Base-by-base conservation (phyloP, 2,888 invertebrate genomes). In the Aromia moschata region DNA sequence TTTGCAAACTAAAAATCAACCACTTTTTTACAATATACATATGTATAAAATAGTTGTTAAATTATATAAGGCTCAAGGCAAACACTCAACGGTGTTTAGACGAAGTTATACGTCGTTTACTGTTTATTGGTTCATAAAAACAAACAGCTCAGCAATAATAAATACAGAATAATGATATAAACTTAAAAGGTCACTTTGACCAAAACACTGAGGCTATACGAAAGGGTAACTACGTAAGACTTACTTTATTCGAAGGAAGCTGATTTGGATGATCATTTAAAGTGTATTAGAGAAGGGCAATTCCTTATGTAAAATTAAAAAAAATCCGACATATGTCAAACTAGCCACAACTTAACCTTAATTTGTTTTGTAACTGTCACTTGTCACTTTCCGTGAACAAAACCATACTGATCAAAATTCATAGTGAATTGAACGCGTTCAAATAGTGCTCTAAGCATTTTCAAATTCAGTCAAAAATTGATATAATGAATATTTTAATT, bases 261-360 rank as follows among this genome's bases (percentile, higher is more conserved):
- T 33, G 33, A 10, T 3, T 11, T 33, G 33, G n/a, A 11, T 2
- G 33, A 11, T n/a, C n/a, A 33, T 11, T 2, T 33, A 33, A 33
- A 33, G n/a, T 33, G 5, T 33, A 7, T 2, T 33, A 33, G 2
- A 33, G 17, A 17, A 11, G 31, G 1, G 31, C 16, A 31, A 52
- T 37, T 41, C 31, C 38, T 51, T 10, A 16, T 4, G 11, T 2
- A 31, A 41, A 16, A 31, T n/a, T 40, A 44, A 37, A 20, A 52
- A 45, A 51, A 57, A 49, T 40, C 41, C 12, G 55, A 60, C 56
- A 60, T 53, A 60, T 57, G 60, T 57, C 60, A 57, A 56, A 53
- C 37, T 38, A 60, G 52, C 44, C 52, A 55, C 41, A 60, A 47
- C 56, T 38, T 60, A 60, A 60, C 60, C 60, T 53, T 38, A 57